Percentiles rank a stretch among this genome's conserved stretches.
These are phyloP conservation scores for Brenthis hecate DNA, from an alignment of 2,888 invertebrate species.

Conservation along the genomic window DNA sequence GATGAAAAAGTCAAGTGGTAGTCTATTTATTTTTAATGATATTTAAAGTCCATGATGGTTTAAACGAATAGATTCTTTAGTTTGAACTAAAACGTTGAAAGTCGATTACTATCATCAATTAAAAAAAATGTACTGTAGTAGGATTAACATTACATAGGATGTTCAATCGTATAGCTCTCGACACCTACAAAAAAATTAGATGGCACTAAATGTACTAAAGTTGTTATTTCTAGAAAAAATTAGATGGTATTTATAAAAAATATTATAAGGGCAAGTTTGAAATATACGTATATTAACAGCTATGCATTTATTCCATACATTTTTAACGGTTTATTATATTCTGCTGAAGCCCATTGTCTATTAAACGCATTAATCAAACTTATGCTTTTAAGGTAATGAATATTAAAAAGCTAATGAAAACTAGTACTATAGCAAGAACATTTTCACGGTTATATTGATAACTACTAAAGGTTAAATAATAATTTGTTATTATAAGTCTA, in stretches of 20 bases:
- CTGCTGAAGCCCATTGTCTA: slow-evolving; percentile 25
- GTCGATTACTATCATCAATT: slow-evolving; percentile 37
- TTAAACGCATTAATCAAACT: slow-evolving; percentile 15
- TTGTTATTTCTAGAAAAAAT: slow-evolving; percentile 53
- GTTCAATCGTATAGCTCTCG: slow-evolving; percentile 59
- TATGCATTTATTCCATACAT: slow-evolving; percentile 24
- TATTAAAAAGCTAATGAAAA: slow-evolving; percentile 18
- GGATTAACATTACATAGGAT: slow-evolving; percentile 55
- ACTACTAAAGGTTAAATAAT: slow-evolving; percentile 26
- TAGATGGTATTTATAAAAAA: slow-evolving; percentile 31
- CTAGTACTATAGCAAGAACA: slow-evolving; percentile 15
- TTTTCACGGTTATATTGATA: slow-evolving; percentile 27
- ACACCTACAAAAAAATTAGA: slow-evolving; percentile 66
- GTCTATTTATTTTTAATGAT: slow-evolving; percentile 3
- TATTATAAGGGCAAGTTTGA: slow-evolving; percentile 16
- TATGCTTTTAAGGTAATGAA: slow-evolving; percentile 27
- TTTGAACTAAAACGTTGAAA: slow-evolving; percentile 11
- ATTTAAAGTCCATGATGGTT: slow-evolving; percentile 12
- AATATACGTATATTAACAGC: slow-evolving; percentile 3
- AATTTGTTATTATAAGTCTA: slow-evolving; percentile 31
- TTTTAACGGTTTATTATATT: slow-evolving; percentile 26
- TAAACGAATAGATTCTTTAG: neutral
- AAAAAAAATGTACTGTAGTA: slow-evolving; percentile 48
- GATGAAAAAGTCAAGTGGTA: neutral
- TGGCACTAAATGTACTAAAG: slow-evolving; percentile 66